These are phyloP conservation scores for Sebastes diploproa DNA, from an alignment of 2,797 vertebrate species.

Conservation along the genomic window DNA sequence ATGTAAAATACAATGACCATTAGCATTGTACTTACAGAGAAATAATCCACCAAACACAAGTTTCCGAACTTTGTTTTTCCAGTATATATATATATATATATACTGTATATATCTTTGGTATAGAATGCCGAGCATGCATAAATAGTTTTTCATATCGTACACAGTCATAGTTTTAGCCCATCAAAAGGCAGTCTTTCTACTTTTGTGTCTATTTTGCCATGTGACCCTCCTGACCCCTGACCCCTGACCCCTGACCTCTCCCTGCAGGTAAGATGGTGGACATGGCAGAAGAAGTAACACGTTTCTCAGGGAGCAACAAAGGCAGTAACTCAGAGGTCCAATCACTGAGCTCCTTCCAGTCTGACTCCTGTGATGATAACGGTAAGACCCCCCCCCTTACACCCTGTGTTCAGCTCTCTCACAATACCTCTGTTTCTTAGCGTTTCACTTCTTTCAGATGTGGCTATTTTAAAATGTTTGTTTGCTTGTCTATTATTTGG, in stretches of 20 bases:
- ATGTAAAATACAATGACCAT: no score
- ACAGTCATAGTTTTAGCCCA: no score
- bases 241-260: neutral
- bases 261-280: constrained; percentile 89
- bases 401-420: neutral
- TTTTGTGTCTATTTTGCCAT: neutral
- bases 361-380: constrained; percentile 96
- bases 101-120: no score
- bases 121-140: no score
- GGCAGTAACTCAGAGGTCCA: constrained; percentile 96
- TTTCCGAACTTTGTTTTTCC: no score
- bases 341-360: constrained; percentile 96
- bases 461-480: neutral
- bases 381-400: constrained; percentile 83
- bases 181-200: neutral
- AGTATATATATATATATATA: no score
- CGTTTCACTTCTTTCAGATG: neutral
- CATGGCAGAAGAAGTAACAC: constrained; percentile 91
- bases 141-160: no score
- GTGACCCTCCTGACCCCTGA: neutral
- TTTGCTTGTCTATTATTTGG: constrained; percentile 14
- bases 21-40: no score
- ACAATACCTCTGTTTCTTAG: no score
- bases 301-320: constrained; percentile 94
- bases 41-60: no score